Evolutionary conservation across 2,113 vertebrate genomes (phyloP).

Genomic region (Passer domesticus): DNA sequence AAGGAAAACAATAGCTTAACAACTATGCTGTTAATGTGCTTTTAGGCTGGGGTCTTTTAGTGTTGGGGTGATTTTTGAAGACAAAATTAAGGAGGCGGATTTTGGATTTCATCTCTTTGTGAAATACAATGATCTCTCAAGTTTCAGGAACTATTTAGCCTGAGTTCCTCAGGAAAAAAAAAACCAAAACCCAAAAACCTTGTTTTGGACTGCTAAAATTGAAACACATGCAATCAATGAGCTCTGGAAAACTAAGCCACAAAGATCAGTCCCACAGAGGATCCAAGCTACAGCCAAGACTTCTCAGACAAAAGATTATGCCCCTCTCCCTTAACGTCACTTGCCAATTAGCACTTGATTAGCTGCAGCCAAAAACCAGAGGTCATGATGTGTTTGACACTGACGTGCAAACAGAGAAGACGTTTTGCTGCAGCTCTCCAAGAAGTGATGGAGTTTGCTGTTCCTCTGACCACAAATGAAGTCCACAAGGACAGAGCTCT

Average conservation of each 20-base stretch:
- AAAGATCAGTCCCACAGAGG: not conserved
- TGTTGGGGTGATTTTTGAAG: fast-evolving
- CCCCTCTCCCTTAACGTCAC: not conserved
- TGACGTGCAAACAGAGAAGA: not conserved
- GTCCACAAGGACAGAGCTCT: not conserved
- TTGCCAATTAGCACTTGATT: not conserved
- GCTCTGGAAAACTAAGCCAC: not conserved
- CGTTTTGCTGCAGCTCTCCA: not conserved
- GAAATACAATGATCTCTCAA: not conserved
- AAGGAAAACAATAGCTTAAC: not conserved
- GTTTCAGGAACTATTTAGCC: not conserved
- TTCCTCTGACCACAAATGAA: not conserved
- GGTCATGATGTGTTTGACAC: not conserved
- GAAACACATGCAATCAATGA: not conserved
- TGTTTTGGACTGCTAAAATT: not conserved
- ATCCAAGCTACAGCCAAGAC: not conserved
- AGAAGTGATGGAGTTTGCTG: not conserved
- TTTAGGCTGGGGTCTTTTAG: not conserved
- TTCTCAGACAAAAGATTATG: not conserved
- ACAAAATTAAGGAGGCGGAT: not conserved
- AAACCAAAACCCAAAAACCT: not conserved
- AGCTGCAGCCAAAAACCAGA: not conserved
- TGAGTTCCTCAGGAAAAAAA: not conserved
- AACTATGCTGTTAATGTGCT: not conserved
- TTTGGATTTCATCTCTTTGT: not conserved